A percentile compares a stretch with the other conserved stretches of the same genome.
Conservation (phyloP, 2,888 invertebrate genomes). For the Eremobia ochroleuca region DNA sequence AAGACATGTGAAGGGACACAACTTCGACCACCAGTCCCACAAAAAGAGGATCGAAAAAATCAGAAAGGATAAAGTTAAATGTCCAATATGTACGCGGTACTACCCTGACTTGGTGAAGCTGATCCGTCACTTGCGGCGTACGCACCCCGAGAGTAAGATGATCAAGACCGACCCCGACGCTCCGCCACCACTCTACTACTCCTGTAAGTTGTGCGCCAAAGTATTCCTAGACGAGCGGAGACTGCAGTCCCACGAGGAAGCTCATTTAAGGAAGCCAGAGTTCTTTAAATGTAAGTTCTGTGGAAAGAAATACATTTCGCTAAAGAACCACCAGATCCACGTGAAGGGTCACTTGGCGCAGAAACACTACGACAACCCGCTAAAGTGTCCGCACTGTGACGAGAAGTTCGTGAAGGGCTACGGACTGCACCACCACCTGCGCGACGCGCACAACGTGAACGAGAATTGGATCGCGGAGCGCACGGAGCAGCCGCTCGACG, state of each 20-base stretch:
- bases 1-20: slow-evolving; percentile 90
- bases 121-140: slow-evolving; percentile 85
- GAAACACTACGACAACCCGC: slow-evolving; percentile 84
- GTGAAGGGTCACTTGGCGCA: slow-evolving; percentile 85
- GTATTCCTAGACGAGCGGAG: slow-evolving; percentile 83
- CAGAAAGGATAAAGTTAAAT: slow-evolving; percentile 86
- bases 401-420: slow-evolving; percentile 85
- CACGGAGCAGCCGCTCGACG: slow-evolving; percentile 76
- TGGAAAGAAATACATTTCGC: slow-evolving; percentile 84
- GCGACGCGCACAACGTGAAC: slow-evolving; percentile 82
- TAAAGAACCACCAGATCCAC: slow-evolving; percentile 84
- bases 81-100: slow-evolving; percentile 86
- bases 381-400: slow-evolving; percentile 85
- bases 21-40: slow-evolving; percentile 85
- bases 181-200: slow-evolving; percentile 81
- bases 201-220: slow-evolving; percentile 88
- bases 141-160: slow-evolving; percentile 89
- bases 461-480: slow-evolving; percentile 88
- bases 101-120: slow-evolving; percentile 86
- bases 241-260: slow-evolving; percentile 82
- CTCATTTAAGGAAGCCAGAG: slow-evolving; percentile 85
- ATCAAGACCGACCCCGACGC: slow-evolving; percentile 89
- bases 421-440: slow-evolving; percentile 85
- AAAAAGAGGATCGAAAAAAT: slow-evolving; percentile 84
- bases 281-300: slow-evolving; percentile 89